Percentiles rank a stretch among this genome's conserved stretches.
phyloP scores from a whole-genome alignment of 2,888 invertebrate genomes.

The Rhagonycha lutea region DNA sequence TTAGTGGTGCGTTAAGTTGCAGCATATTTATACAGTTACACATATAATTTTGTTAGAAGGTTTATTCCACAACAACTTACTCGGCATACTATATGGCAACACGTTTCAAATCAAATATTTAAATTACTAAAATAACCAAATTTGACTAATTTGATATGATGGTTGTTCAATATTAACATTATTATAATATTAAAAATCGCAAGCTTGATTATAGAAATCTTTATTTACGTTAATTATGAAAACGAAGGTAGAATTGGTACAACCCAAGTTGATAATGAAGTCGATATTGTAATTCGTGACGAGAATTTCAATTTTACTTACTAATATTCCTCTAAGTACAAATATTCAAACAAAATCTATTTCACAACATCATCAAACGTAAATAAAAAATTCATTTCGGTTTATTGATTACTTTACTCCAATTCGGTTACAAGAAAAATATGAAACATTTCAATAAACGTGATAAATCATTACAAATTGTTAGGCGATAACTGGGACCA shows the following conservation, averaged over 20 bases:
- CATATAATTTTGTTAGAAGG: conserved; percentile 27
- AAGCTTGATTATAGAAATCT: conserved; percentile 5
- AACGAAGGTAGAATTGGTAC: conserved; percentile 14
- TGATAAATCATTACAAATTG: background rate
- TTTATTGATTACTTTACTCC: background rate
- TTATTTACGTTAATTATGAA: conserved; percentile 18
- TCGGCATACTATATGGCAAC: background rate
- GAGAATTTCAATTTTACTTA: conserved; percentile 14
- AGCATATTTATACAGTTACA: conserved; percentile 42
- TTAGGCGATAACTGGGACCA: background rate
- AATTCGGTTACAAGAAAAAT: background rate
- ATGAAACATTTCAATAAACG: background rate
- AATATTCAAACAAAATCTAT: conserved; percentile 3
- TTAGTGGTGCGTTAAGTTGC: conserved; percentile 46
- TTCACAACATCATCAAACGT: background rate
- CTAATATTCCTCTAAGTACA: conserved; percentile 11
- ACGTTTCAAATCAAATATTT: background rate
- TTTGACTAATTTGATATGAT: background rate
- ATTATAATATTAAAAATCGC: conserved; percentile 2
- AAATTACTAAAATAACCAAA: background rate
- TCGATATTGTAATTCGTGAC: conserved; percentile 14
- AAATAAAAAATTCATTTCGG: background rate
- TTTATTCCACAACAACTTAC: conserved; percentile 4
- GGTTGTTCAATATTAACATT: background rate
- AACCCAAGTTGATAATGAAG: conserved; percentile 15